Conservation (phyloP, 2,797 vertebrate species). For the Pantherophis alleghaniensis region DNA sequence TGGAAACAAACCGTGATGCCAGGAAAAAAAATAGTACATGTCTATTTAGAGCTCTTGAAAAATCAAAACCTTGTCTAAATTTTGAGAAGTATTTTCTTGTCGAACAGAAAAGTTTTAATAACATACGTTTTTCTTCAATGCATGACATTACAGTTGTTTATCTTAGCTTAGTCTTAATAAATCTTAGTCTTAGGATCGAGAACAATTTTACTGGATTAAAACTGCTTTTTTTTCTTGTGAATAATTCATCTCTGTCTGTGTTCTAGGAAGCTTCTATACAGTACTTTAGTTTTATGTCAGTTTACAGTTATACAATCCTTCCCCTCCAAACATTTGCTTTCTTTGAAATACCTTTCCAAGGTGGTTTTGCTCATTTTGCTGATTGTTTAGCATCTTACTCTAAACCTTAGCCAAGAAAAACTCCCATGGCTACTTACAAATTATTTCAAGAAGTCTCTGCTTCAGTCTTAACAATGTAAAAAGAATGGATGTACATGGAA, state of each 20-base stretch:
- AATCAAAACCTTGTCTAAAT: constrained; percentile 23
- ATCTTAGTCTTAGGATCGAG: background rate
- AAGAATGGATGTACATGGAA: background rate
- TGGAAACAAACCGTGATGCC: constrained; percentile 37
- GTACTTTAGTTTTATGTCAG: background rate
- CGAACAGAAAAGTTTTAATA: background rate
- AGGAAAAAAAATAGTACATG: background rate
- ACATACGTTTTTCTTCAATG: background rate
- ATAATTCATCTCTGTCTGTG: background rate
- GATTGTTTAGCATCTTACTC: background rate
- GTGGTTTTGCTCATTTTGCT: background rate
- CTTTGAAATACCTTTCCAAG: background rate
- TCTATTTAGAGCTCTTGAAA: constrained; percentile 26
- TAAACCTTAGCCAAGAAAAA: background rate
- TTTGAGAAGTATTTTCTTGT: constrained; percentile 17
- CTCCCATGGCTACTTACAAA: background rate
- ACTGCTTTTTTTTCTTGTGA: background rate
- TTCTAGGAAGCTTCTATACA: background rate
- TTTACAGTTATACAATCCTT: background rate
- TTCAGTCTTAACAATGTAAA: background rate
- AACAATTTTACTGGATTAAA: background rate
- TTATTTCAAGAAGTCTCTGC: background rate
- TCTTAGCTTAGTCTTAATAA: background rate
- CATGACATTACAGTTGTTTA: background rate
- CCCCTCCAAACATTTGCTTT: background rate